These are phyloP conservation scores for Calyptommatus sinebrachiatus DNA, from an alignment of 2,113 vertebrate genomes.

Conservation along the genomic window DNA sequence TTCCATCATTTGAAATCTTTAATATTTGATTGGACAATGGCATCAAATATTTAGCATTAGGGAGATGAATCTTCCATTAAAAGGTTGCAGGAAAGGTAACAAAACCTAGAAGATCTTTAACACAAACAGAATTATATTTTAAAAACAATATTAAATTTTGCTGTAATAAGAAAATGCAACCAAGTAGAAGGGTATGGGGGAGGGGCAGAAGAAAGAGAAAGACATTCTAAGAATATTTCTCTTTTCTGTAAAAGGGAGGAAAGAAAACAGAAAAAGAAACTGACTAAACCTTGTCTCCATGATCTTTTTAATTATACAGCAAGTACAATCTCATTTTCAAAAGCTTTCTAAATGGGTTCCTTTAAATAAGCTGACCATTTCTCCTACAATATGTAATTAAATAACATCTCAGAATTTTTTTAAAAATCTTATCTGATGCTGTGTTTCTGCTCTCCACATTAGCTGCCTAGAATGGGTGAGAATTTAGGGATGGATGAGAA, in stretches of 20 bases:
- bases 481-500: no score
- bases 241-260: no score
- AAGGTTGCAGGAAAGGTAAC: not conserved
- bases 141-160: not conserved
- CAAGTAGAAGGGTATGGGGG: no score
- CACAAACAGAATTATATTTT: not conserved
- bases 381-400: not conserved
- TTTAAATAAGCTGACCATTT: not conserved
- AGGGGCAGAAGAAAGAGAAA: no score
- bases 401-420: not conserved
- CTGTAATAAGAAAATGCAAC: not conserved
- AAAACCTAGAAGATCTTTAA: not conserved
- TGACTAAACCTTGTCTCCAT: not conserved
- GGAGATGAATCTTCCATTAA: constrained; percentile 3
- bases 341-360: not conserved
- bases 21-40: constrained; percentile 10
- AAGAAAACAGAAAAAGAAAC: no score
- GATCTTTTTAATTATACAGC: not conserved
- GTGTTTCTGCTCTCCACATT: no score
- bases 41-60: not conserved
- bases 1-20: constrained; percentile 13
- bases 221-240: no score
- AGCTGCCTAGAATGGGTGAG: no score
- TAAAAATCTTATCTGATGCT: no score
- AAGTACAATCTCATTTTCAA: not conserved